Base-by-base conservation (phyloP, 2,888 invertebrate species). In the Panzeria rudis region DNA sequence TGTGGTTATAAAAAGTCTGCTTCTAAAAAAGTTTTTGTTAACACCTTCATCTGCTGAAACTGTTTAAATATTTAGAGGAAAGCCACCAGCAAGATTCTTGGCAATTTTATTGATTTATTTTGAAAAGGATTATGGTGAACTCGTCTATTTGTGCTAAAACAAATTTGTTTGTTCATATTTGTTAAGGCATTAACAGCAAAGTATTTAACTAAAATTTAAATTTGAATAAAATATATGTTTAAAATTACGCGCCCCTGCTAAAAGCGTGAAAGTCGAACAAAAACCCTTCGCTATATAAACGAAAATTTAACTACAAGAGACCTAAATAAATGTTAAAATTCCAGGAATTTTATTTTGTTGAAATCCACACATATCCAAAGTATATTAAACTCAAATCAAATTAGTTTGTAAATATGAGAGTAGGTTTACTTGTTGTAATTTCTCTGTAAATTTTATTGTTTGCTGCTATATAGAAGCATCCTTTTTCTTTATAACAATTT, bases 241-340 rank as follows among this genome's bases (percentile, higher is more conserved):
- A 44, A 59, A 76, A 79, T 50, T 62, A 66, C 83, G 75, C 66
- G 83, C 83, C 86, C 15, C 56, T 71, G 73, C 69, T 83, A 80
- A 86, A 83, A 80, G 86, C 69, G 86, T 83, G 32, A 86, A 86
- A 86, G 86, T 86, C 83, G 86, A 29, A 81, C 64, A 56, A 62
- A 76, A 61, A 50, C 32, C 71, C 62, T 54, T 35, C 9, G 17
- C 41, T 41, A 11, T 20, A 13, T 11, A 15, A 56, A 38, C 2
- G n/a, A 47, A 66, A 61, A 11, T 41, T 23, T 25, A 44, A 56
- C 20, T 41, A 15, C 17, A 38, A 47, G 7, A 41, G 29, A 54
- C 84, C 81, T 81, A 78, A 81, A 85, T 71, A 78, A 78, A 78
- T 64, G 52, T 56, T 32, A 11, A 71, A 66, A 78, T 85, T 82